phyloP scores from a whole-genome alignment of 2,797 vertebrate species.

The Heteromormyrus szaboi region DNA sequence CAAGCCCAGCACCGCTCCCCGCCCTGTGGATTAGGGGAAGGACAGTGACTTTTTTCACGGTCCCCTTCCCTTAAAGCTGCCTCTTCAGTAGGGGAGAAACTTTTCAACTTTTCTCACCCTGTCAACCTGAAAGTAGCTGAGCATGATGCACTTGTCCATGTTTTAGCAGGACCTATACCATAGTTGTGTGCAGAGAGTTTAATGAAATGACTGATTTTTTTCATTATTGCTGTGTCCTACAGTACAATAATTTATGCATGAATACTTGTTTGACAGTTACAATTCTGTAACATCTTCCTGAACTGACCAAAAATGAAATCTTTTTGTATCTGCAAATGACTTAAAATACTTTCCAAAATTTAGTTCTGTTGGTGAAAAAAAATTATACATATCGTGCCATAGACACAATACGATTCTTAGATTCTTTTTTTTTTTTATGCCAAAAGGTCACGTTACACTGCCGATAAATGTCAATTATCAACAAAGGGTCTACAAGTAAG shows the following conservation, averaged over 20 bases:
- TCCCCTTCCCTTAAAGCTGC: neutral
- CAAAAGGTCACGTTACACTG: neutral
- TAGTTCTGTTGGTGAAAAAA: neutral
- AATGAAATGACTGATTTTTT: conserved; percentile 11
- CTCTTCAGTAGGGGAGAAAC: neutral
- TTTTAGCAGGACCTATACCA: neutral
- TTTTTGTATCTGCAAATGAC: neutral
- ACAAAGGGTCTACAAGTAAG: neutral
- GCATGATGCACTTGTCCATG: neutral
- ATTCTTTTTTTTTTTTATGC: neutral
- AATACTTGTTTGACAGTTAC: neutral
- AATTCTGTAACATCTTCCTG: neutral
- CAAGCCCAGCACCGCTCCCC: neutral
- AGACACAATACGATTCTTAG: neutral
- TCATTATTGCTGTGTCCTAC: conserved; percentile 9
- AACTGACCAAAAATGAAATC: neutral
- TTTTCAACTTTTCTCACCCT: neutral
- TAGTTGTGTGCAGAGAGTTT: neutral
- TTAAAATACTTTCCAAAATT: neutral
- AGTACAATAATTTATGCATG: neutral
- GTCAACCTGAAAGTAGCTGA: neutral
- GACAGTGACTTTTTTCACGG: neutral
- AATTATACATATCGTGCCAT: too few species aligned
- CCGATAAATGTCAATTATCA: neutral
- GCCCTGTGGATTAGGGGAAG: neutral